A percentile compares a stretch with the other conserved stretches of the same genome.
These are phyloP conservation scores for Diadophis punctatus DNA, from an alignment of 2,113 vertebrate genomes.

Conservation along the genomic window DNA sequence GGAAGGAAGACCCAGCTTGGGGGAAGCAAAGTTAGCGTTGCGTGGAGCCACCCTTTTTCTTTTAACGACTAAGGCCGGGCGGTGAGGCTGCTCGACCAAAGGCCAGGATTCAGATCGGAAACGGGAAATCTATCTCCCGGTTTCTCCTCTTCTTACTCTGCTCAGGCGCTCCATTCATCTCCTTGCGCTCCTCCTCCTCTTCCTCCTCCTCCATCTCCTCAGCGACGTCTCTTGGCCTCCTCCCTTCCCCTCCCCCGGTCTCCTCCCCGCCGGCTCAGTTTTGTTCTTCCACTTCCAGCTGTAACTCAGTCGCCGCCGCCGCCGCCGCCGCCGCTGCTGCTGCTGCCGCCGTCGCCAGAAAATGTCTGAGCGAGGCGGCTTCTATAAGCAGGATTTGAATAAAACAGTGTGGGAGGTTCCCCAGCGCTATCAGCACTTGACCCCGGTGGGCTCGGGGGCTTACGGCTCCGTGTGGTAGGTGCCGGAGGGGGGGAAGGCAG, in stretches of 20 bases:
- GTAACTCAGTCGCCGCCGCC: background rate
- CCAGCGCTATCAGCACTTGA: slow-evolving; percentile 72
- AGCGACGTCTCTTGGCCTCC: background rate
- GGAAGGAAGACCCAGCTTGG: background rate
- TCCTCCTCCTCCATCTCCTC: background rate
- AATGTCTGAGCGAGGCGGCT: slow-evolving; percentile 66
- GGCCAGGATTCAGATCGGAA: background rate
- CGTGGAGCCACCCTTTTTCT: background rate
- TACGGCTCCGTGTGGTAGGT: slow-evolving; percentile 77
- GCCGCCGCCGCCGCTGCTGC: background rate
- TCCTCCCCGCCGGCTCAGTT: slow-evolving; percentile 30
- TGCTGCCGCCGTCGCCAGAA: slow-evolving; percentile 42
- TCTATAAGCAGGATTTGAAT: slow-evolving; percentile 75
- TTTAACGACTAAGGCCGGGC: background rate
- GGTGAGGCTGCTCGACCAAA: background rate
- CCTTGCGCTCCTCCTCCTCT: no score
- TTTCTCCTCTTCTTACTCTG: background rate
- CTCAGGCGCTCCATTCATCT: background rate
- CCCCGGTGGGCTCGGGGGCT: slow-evolving; percentile 76
- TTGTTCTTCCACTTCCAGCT: background rate
- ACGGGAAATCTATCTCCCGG: background rate
- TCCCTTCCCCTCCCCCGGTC: background rate
- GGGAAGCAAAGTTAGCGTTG: background rate
- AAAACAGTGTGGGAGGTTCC: slow-evolving; percentile 78
- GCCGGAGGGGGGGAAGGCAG: background rate